Base-by-base conservation (phyloP, 2,797 vertebrate genomes). In the Stomatorhinus walkeri region DNA sequence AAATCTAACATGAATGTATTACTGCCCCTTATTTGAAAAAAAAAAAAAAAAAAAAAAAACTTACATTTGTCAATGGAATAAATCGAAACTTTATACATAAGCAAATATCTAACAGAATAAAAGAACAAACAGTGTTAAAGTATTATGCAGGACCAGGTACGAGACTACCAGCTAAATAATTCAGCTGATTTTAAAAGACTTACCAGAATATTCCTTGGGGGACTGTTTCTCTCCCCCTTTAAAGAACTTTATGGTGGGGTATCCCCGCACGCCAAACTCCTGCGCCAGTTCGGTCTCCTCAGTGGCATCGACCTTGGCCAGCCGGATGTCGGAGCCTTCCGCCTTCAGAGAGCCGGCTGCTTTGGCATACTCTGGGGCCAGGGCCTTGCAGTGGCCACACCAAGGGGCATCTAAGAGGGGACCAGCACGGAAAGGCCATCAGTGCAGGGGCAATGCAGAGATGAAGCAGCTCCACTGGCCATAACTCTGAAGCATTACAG, bases 301-400 rank as follows among this genome's bases (percentile, higher is more conserved):
- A 0, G 98, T 99, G 90, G 98, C 98, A 0, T 99, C 98, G 46
- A 99, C 98, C 92, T 99, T 99, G 9, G 91, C 98, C 91, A 99
- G 93, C 1, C 97, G 95, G 92, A 99, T 97, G 5, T 91, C 94
- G 0, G 97, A 99, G 2, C 96, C 96, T 90, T 98, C 97, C 0
- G 94, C 94, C 93, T 97, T 97, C 91, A 99, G 95, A 46, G 95
- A 94, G 0, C 96, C 97, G 0, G 98, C 98, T 0, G 98, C 98
- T 93, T 98, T 99, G 88, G 95, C 97, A 0, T 97, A 99, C 92
- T 99, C 98, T 0, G 98, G 98, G 0, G 94, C 98, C 92, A 99
- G 95, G 0, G 98, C 98, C 87, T 99, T 99, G 95, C 98, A 99
- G 93, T 99, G 98, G 1, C 98, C 98, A n/a, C 98, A 99, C 98